A percentile compares a stretch with the other conserved stretches of the same genome.
These are phyloP conservation scores for Enteromius unitaeniatus DNA, from an alignment of 2,797 vertebrate genomes.

Conservation along the genomic window DNA sequence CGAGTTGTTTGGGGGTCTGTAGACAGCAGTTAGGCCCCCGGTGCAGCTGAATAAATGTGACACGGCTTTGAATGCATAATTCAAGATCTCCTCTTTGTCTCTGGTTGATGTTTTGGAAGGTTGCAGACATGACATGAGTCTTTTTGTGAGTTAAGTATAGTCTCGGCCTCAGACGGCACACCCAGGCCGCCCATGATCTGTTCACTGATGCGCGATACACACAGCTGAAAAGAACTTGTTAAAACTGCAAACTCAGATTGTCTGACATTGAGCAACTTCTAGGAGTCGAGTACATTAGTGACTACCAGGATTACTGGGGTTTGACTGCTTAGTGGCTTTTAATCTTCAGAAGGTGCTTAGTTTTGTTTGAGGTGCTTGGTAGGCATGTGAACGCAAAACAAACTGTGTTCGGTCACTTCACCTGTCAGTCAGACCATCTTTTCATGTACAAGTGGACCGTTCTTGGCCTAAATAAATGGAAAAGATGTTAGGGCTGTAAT, in stretches of 20 bases:
- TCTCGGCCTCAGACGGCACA: not conserved
- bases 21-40: constrained; percentile 18
- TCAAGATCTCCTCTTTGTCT: constrained; percentile 90
- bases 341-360: not conserved
- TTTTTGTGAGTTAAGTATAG: constrained; percentile 11
- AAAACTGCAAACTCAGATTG: not conserved
- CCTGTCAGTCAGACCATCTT: not conserved
- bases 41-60: constrained; percentile 79
- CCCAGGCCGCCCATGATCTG: constrained; percentile 5
- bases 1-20: constrained; percentile 20
- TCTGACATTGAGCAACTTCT: not conserved
- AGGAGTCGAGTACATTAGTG: not conserved
- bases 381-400: not conserved
- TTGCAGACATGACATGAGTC: constrained; percentile 84
- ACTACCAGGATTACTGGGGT: not conserved
- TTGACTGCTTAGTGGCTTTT: not conserved
- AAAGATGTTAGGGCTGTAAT: not conserved
- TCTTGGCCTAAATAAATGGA: not conserved
- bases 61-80: constrained; percentile 81
- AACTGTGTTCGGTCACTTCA: not conserved
- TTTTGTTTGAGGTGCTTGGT: not conserved
- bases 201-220: not conserved
- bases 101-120: constrained; percentile 93
- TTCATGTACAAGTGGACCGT: not conserved
- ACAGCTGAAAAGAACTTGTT: not conserved